Base-by-base conservation (phyloP, 2,888 invertebrate genomes). In the Oxycera nigricornis region DNA sequence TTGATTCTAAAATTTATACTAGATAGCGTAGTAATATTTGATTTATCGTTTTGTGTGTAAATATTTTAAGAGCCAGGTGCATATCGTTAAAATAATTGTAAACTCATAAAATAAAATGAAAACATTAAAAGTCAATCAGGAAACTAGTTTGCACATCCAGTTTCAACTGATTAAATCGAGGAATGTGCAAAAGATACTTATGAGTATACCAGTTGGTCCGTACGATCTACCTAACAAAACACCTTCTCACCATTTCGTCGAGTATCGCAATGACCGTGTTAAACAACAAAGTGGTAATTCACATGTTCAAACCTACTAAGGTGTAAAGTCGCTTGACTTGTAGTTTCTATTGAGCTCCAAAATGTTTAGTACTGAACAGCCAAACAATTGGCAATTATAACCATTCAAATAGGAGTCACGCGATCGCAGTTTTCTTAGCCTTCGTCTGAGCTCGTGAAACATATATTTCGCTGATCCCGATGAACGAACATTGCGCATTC, bases 351-450 rank as follows among this genome's bases (percentile, higher is more conserved):
- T 14, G 17, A 46, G 46, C 55, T 2, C 55, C 55, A 55, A 55
- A 55, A 55, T 55, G 55, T 55, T 9, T 7, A 55, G 55, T 9
- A 22, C 55, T 9, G n/a, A 22, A 57, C 24, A 20, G 26, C n/a
- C 31, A 65, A 20, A 68, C 68, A 68, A 68, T 68, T 68, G 50
- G 50, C 68, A 50, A 68, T 68, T 68, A 50, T 28, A 68, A 9
- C 50, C 26, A 22, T 68, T 68, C 50, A 62, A 22, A 11, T 31
- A 55, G 70, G 35, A 70, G 70, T 70, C 55, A 52, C 52, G 70
- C 55, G 52, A 24, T 55, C 55, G 22, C 22, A 22, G 46, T 70
- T 70, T 31, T n/a, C 55, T 22, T 30, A 70, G 70, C 70, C 70
- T 70, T 55, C 70, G 28, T 28, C 6, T n/a, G 17, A 50, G 26